A percentile compares a stretch with the other conserved stretches of the same genome.
Conservation (phyloP, 2,113 vertebrate genomes). For the Nipponia nippon region DNA sequence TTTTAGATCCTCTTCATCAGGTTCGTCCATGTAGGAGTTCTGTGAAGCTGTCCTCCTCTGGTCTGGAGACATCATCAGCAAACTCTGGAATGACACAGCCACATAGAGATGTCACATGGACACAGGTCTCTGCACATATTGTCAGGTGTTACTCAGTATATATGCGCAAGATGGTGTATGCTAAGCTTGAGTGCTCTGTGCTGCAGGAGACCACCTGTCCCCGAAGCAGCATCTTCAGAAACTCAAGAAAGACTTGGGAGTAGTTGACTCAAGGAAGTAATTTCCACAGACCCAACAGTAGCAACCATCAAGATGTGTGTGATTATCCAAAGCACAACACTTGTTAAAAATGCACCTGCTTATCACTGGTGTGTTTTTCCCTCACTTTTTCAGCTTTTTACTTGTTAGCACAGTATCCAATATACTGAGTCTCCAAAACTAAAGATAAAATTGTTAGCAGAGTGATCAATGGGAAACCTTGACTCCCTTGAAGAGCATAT, state of each 20-base stretch:
- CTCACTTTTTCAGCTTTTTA: not conserved
- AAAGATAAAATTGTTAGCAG: not conserved
- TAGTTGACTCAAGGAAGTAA: not conserved
- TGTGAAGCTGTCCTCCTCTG: slow-evolving; percentile 78
- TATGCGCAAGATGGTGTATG: not conserved
- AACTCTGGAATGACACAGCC: slow-evolving; percentile 72
- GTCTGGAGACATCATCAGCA: slow-evolving; percentile 89
- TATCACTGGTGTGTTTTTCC: not conserved
- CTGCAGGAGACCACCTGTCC: not conserved
- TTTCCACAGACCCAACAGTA: not conserved
- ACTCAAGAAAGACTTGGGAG: not conserved
- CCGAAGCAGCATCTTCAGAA: not conserved
- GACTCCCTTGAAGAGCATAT: not conserved
- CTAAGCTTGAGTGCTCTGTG: not conserved
- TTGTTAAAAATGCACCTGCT: not conserved
- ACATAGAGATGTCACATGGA: not conserved
- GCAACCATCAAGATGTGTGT: not conserved
- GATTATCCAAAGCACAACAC: not conserved
- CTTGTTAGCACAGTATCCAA: not conserved
- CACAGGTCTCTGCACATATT: not conserved
- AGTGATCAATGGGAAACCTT: not conserved
- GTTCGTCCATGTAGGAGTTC: slow-evolving; percentile 25
- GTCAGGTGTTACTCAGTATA: not conserved
- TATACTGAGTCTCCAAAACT: not conserved
- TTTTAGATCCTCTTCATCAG: slow-evolving; percentile 38